A percentile compares a stretch with the other conserved stretches of the same genome.
Evolutionary conservation across 2,113 vertebrate genomes (phyloP).

Genomic region (Cebidichthys violaceus): DNA sequence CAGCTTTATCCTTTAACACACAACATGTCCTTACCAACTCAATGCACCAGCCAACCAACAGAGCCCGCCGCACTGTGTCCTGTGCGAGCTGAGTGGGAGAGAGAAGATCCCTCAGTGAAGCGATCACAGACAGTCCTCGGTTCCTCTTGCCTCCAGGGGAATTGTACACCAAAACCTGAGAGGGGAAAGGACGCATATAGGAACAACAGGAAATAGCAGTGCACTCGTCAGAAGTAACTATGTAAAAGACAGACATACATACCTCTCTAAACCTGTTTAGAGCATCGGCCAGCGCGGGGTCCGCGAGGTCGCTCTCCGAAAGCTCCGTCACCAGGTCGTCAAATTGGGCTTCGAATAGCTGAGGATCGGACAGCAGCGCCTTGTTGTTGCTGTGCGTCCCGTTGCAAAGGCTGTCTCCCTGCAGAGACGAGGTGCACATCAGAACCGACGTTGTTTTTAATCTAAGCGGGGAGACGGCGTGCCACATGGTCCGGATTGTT

Average conservation of each 20-base stretch:
- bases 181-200: accelerated
- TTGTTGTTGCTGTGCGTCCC: constrained; percentile 66
- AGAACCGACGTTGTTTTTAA: background rate
- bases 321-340: constrained; percentile 88
- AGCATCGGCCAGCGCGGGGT: constrained; percentile 86
- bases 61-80: constrained; percentile 82
- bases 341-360: constrained; percentile 88
- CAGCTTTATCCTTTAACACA: background rate
- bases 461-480: background rate
- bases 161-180: constrained; percentile 90
- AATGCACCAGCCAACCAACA: constrained; percentile 94
- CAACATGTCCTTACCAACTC: constrained; percentile 87
- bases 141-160: constrained; percentile 90
- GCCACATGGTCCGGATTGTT: constrained; percentile 14
- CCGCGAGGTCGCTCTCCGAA: constrained; percentile 81
- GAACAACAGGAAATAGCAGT: background rate
- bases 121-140: constrained; percentile 90
- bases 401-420: constrained; percentile 78
- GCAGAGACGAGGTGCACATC: constrained; percentile 42
- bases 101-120: constrained; percentile 84
- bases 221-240: background rate
- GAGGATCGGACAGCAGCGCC: constrained; percentile 71
- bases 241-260: background rate
- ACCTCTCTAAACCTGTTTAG: constrained; percentile 87
- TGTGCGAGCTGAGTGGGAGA: constrained; percentile 75